phyloP scores from a whole-genome alignment of 1,140 invertebrate species.

The Sipha flava region DNA sequence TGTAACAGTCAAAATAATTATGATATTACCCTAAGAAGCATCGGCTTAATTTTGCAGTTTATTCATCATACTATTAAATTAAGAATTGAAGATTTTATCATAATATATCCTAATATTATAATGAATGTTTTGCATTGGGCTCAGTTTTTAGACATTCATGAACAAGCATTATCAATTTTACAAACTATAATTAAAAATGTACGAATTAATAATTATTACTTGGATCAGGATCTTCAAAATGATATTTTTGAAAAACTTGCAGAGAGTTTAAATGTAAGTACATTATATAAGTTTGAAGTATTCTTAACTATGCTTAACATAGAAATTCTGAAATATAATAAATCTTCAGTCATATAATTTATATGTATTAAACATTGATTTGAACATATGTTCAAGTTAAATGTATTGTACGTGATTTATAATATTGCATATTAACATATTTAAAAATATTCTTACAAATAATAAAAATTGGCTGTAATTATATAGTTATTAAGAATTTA shows the following conservation, averaged over 20 bases:
- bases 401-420: too few relatives aligned
- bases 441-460: too few relatives aligned
- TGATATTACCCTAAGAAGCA: neutral
- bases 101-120: conserved; percentile 1
- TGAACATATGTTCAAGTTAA: too few relatives aligned
- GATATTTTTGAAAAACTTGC: neutral
- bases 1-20: neutral
- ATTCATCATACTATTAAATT: conserved; percentile 3
- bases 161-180: neutral
- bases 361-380: too few relatives aligned
- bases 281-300: neutral
- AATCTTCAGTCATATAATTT: too few relatives aligned
- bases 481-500: too few relatives aligned
- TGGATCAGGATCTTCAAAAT: neutral
- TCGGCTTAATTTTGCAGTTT: neutral
- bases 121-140: neutral
- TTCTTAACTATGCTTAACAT: too few relatives aligned
- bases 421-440: too few relatives aligned
- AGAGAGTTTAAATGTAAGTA: conserved; percentile 21
- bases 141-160: neutral
- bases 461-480: too few relatives aligned
- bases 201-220: neutral
- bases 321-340: too few relatives aligned
- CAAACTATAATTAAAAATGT: neutral
- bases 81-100: neutral